Evolutionary conservation across 2,797 vertebrate genomes (phyloP).

Genomic region (Sebastes itinus): DNA sequence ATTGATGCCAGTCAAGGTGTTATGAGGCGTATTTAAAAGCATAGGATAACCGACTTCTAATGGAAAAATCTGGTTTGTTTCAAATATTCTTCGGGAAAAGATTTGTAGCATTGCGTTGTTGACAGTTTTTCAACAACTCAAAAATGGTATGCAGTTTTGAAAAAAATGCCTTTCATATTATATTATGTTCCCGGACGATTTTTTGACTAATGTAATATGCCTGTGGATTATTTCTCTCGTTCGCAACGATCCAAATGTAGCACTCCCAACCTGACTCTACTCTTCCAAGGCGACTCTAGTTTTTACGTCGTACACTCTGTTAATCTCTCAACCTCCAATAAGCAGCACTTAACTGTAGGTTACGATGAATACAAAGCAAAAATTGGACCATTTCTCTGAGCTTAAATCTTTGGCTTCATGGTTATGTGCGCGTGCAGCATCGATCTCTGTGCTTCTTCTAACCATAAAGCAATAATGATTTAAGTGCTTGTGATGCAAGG

Average conservation of each 20-base stretch:
- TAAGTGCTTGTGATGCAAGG: slow-evolving; percentile 76
- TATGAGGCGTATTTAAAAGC: slow-evolving; percentile 36
- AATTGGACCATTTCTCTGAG: slow-evolving; percentile 43
- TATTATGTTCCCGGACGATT: slow-evolving; percentile 54
- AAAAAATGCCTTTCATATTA: slow-evolving; percentile 65
- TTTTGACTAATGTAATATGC: slow-evolving; percentile 62
- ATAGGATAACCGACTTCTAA: background rate
- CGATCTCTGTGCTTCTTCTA: slow-evolving; percentile 77
- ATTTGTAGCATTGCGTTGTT: slow-evolving; percentile 79
- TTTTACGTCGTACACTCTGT: slow-evolving; percentile 49
- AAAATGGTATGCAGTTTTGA: slow-evolving; percentile 72
- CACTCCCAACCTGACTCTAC: slow-evolving; percentile 59
- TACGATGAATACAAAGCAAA: slow-evolving; percentile 42
- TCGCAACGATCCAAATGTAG: slow-evolving; percentile 77
- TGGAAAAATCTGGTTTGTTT: slow-evolving; percentile 44
- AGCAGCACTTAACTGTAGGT: slow-evolving; percentile 66
- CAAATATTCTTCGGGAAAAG: slow-evolving; percentile 52
- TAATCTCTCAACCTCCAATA: slow-evolving; percentile 66
- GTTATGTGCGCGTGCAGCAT: slow-evolving; percentile 70
- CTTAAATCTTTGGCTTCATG: slow-evolving; percentile 77
- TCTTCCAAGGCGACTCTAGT: slow-evolving; percentile 59
- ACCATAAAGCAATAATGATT: slow-evolving; percentile 84
- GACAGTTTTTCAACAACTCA: slow-evolving; percentile 63
- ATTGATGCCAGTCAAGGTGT: slow-evolving; percentile 18
- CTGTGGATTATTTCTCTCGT: slow-evolving; percentile 68